Base-by-base conservation (phyloP, 1,140 invertebrate species). In the Micrasema minimum region DNA sequence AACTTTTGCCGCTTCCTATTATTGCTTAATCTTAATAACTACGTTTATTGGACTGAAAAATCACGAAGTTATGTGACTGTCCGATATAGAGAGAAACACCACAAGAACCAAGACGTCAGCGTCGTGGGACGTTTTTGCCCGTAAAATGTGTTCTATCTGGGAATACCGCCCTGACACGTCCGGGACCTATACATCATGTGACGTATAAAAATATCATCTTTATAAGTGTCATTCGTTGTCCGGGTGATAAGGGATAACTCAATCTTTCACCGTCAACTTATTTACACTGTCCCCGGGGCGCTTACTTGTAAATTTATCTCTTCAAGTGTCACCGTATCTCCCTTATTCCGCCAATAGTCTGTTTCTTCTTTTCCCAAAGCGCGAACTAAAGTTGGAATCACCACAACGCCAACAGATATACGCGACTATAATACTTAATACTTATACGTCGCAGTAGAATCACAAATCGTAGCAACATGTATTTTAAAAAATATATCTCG, bases 211-310 rank as follows among this genome's bases (percentile, higher is more conserved):
- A 69, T 71, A 71, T 74, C 72, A 74, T 74, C 69, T 68, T 74
- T 71, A 74, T 71, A 71, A 74, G 72, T 71, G 72, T 74, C 72
- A 69, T 74, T 74, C 72, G 62, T 67, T 71, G 68, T 74, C 72
- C 72, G 26, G 61, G 59, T 75, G 73, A 75, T 75, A 75, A 75
- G 70, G 73, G 73, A 75, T 75, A 75, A 75, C 73, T 75, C 73
- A 75, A 75, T 75, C 73, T 75, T 75, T 72, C 69, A 69, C 71
- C 73, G 73, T 75, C 73, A 72, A 72, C 69, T 75, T 75, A 75
- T 75, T 75, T 75, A 72, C 69, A 65, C 53, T 65, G 69, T 75
- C 69, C 73, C 73, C 50, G 46, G 73, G 70, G 73, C 62, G 59
- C 61, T 57, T 46, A 20, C 70, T 67, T 71, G 72, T 69, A 66